Evolutionary conservation across 2,888 invertebrate species (phyloP).

Genomic region (Oxytorus armatus): DNA sequence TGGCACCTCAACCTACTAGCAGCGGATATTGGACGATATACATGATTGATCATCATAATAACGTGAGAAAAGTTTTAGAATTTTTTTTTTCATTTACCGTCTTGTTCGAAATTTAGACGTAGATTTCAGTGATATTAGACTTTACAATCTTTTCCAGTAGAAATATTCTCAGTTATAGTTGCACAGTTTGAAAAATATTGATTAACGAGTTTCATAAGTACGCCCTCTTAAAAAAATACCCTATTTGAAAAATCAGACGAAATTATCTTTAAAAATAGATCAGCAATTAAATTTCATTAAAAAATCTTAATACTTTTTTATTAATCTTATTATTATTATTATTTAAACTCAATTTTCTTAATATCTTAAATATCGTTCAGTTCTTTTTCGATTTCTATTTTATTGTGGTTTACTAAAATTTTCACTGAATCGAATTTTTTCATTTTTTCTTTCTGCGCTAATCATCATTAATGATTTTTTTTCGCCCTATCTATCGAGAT

Average conservation of each 20-base stretch:
- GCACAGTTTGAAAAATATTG: no score
- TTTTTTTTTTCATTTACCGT: neutral
- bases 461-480: no score
- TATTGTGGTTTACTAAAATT: no score
- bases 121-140: neutral
- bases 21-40: constrained; percentile 98
- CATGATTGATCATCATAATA: constrained; percentile 88
- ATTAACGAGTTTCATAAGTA: no score
- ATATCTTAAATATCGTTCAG: no score
- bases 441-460: neutral
- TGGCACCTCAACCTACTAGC: constrained; percentile 96
- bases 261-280: neutral
- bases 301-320: neutral
- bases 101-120: neutral
- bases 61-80: constrained; percentile 80
- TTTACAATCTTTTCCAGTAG: no score
- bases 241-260: neutral
- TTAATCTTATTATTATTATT: no score
- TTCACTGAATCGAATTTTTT: neutral
- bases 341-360: no score
- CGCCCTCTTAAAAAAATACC: no score
- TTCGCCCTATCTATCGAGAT: neutral
- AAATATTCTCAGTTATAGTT: no score
- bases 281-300: no score
- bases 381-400: neutral